Evolutionary conservation across 2,888 invertebrate genomes (phyloP).

Genomic region (Nemotelus nigrinus): DNA sequence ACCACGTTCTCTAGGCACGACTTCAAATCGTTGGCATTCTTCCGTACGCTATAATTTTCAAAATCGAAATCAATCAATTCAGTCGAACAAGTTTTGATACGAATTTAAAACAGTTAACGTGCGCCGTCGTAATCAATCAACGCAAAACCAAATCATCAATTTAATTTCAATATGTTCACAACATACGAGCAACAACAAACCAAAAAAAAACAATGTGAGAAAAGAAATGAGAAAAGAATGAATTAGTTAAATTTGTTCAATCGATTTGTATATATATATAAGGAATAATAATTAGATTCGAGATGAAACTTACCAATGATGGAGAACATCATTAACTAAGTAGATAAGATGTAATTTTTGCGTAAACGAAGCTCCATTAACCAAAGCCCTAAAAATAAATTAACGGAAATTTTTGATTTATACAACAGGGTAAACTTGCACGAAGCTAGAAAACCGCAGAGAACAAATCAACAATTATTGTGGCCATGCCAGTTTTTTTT

Average conservation of each 20-base stretch:
- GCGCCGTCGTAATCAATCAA: neutral
- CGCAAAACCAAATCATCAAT: slow-evolving; percentile 42
- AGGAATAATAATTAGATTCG: slow-evolving; percentile 1
- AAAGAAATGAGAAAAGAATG: slow-evolving; percentile 13
- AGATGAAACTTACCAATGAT: slow-evolving; percentile 85
- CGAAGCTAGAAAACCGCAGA: slow-evolving; percentile 36
- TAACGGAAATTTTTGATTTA: slow-evolving; percentile 63
- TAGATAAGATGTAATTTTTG: slow-evolving; percentile 98
- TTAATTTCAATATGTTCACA: slow-evolving; percentile 7
- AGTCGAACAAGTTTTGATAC: slow-evolving; percentile 64
- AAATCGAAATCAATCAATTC: slow-evolving; percentile 10
- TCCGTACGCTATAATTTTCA: slow-evolving; percentile 82
- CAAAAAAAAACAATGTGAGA: slow-evolving; percentile 42
- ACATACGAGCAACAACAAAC: too few relatives aligned
- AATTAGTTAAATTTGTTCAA: slow-evolving; percentile 27
- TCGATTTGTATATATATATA: neutral
- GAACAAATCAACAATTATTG: slow-evolving; percentile 25
- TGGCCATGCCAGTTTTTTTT: neutral
- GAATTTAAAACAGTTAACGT: neutral
- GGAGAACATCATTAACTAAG: slow-evolving; percentile 97
- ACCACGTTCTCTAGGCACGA: slow-evolving; percentile 94
- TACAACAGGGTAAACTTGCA: slow-evolving; percentile 36
- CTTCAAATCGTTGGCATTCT: slow-evolving; percentile 93
- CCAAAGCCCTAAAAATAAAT: slow-evolving; percentile 69
- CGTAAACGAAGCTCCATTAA: slow-evolving; percentile 79